Percentiles rank a stretch among this genome's conserved stretches.
Conservation (phyloP, 2,888 invertebrate species). For the Ectemnius cavifrons region DNA sequence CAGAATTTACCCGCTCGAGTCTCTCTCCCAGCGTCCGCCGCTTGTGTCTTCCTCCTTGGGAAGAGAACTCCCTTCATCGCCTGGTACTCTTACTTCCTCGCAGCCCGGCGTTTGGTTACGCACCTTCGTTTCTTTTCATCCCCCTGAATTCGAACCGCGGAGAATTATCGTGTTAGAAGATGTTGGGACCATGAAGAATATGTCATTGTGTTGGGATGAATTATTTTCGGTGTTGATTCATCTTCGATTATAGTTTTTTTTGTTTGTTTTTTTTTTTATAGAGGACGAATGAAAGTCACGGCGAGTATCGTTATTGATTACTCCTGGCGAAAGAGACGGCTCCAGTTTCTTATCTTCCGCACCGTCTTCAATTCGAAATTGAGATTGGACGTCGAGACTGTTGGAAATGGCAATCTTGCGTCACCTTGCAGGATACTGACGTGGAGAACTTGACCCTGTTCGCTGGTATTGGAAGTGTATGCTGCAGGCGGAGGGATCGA, state of each 20-base stretch:
- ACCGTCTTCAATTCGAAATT: background rate
- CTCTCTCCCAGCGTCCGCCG: background rate
- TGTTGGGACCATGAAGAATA: slow-evolving; percentile 5
- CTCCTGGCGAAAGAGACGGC: too few species aligned
- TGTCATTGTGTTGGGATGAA: slow-evolving; percentile 23
- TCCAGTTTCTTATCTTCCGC: too few species aligned
- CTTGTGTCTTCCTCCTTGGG: slow-evolving; percentile 2
- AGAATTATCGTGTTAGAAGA: slow-evolving; percentile 25
- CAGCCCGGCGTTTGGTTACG: slow-evolving; percentile 52
- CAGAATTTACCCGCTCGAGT: slow-evolving; percentile 3
- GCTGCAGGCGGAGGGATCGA: slow-evolving; percentile 32
- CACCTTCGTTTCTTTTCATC: slow-evolving; percentile 39
- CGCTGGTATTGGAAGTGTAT: slow-evolving; percentile 44
- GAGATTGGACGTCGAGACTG: background rate
- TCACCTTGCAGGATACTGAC: slow-evolving; percentile 41
- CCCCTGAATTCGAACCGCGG: background rate
- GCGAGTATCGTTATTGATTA: too few species aligned
- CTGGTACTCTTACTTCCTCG: slow-evolving; percentile 35
- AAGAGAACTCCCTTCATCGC: slow-evolving; percentile 34
- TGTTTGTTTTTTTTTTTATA: too few species aligned
- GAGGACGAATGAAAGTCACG: too few species aligned
- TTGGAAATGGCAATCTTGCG: slow-evolving; percentile 33
- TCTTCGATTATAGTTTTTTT: background rate
- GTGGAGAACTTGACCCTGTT: slow-evolving; percentile 54
- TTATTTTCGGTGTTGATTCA: slow-evolving; percentile 15